phyloP scores from a whole-genome alignment of 2,113 vertebrate genomes.

The Vanacampus margaritifer region DNA sequence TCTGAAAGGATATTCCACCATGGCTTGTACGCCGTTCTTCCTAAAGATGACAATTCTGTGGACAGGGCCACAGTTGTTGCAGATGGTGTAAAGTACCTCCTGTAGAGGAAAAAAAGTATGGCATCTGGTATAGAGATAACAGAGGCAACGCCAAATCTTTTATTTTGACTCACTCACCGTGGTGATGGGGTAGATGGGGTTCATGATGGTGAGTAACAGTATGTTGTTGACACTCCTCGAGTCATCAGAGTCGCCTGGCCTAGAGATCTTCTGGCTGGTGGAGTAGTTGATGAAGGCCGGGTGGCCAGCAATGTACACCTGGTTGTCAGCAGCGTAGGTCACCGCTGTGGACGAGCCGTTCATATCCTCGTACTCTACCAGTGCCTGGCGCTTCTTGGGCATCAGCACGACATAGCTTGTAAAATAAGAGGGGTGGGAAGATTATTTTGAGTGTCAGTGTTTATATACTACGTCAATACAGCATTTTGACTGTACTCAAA shows the following conservation, averaged over 20 bases:
- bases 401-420: slow-evolving; percentile 93
- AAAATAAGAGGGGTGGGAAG: not conserved
- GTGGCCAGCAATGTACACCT: slow-evolving; percentile 91
- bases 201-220: slow-evolving; percentile 92
- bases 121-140: not conserved
- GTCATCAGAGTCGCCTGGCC: slow-evolving; percentile 85
- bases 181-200: slow-evolving; percentile 89
- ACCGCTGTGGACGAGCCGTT: slow-evolving; percentile 89
- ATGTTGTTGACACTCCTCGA: slow-evolving; percentile 91
- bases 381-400: slow-evolving; percentile 92
- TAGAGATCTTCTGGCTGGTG: slow-evolving; percentile 96
- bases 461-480: not conserved
- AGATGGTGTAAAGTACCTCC: slow-evolving; percentile 97
- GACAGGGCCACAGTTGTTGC: slow-evolving; percentile 93
- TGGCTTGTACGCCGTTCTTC: slow-evolving; percentile 96
- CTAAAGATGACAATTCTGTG: slow-evolving; percentile 95
- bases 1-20: slow-evolving; percentile 96
- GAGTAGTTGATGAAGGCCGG: slow-evolving; percentile 96
- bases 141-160: not conserved
- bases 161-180: slow-evolving; percentile 65
- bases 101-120: slow-evolving; percentile 39
- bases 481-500: too few relatives aligned
- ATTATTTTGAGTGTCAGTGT: not conserved
- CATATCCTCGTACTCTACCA: slow-evolving; percentile 95
- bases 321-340: slow-evolving; percentile 94